Conservation (phyloP, 1,140 invertebrate species). For the Drosophila ambigua region DNA sequence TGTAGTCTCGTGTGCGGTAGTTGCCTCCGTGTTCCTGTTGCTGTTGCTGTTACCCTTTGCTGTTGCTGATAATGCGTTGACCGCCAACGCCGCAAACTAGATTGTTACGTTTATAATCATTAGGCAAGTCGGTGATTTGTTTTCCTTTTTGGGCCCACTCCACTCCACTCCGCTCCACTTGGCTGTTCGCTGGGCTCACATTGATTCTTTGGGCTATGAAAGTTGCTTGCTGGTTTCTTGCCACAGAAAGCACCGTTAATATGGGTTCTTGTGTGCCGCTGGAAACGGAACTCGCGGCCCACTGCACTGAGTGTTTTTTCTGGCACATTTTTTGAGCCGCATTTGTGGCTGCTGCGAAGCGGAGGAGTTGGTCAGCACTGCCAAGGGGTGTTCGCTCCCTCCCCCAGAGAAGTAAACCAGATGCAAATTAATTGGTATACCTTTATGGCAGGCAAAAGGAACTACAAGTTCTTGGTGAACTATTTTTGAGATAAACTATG, state of each 20-base stretch:
- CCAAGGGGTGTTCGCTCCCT: too few relatives aligned
- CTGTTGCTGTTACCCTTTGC: constrained; percentile 12
- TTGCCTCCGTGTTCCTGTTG: constrained; percentile 37
- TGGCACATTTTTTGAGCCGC: too few relatives aligned
- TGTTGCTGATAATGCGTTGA: constrained; percentile 75
- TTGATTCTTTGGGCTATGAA: constrained; percentile 66
- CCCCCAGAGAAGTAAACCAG: too few relatives aligned
- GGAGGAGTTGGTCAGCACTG: too few relatives aligned
- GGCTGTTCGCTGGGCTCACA: neutral
- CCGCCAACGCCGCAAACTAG: constrained; percentile 77
- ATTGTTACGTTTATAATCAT: constrained; percentile 80
- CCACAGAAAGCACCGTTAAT: constrained; percentile 65
- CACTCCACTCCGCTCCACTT: neutral
- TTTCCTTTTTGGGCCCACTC: constrained; percentile 7
- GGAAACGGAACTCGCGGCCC: constrained; percentile 50
- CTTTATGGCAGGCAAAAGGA: too few relatives aligned
- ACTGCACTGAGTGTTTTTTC: neutral
- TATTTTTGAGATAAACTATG: too few relatives aligned
- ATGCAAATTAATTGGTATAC: too few relatives aligned
- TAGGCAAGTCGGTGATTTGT: constrained; percentile 60
- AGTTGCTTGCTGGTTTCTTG: constrained; percentile 40
- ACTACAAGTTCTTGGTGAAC: too few relatives aligned
- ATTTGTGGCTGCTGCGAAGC: too few relatives aligned
- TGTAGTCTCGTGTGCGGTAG: constrained; percentile 60
- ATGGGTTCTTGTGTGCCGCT: constrained; percentile 14